phyloP scores from a whole-genome alignment of 2,888 invertebrate species.

The Hemicrepidius hirtus region DNA sequence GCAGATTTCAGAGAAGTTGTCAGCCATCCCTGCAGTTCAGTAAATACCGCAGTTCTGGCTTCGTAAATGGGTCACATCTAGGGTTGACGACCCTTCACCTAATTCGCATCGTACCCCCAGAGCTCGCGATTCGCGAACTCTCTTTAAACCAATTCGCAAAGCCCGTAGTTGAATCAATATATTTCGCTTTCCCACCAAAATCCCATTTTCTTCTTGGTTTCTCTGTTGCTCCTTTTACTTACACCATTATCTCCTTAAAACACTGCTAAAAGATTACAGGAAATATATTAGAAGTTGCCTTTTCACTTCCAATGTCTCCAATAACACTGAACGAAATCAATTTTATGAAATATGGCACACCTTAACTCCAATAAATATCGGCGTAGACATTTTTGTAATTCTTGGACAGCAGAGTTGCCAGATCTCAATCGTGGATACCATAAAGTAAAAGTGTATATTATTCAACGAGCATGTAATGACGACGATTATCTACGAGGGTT shows the following conservation, averaged over 20 bases:
- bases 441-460: too few relatives aligned
- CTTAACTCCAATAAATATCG: too few relatives aligned
- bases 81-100: conserved; percentile 55
- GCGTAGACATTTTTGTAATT: too few relatives aligned
- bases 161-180: conserved; percentile 43
- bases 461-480: too few relatives aligned
- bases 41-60: conserved; percentile 45
- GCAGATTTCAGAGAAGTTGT: conserved; percentile 3
- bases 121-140: conserved; percentile 47
- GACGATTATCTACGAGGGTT: too few relatives aligned
- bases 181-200: conserved; percentile 23
- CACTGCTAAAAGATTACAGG: not conserved
- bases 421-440: too few relatives aligned
- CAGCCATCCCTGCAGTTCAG: conserved; percentile 28
- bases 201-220: conserved; percentile 2
- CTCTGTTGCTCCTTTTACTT: not conserved
- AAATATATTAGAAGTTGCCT: too few relatives aligned
- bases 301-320: not conserved
- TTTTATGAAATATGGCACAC: too few relatives aligned
- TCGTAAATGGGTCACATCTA: conserved; percentile 50
- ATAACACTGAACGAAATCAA: too few relatives aligned
- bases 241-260: not conserved
- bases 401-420: too few relatives aligned
- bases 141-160: conserved; percentile 40
- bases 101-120: conserved; percentile 47